phyloP scores from a whole-genome alignment of 2,797 vertebrate genomes.

The Psittacula echo region DNA sequence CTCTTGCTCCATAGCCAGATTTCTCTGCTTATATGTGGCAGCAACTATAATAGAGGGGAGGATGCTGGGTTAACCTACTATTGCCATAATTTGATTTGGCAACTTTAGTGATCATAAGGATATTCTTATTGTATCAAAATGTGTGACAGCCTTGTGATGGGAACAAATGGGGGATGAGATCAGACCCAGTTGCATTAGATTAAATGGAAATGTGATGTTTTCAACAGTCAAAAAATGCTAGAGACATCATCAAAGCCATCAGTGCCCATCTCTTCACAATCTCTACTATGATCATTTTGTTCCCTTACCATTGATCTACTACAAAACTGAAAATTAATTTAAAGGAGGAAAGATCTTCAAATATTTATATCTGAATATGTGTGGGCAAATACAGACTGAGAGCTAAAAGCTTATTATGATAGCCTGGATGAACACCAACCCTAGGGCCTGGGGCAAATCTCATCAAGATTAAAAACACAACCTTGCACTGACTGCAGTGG shows the following conservation, averaged over 20 bases:
- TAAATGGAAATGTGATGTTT: constrained; percentile 50
- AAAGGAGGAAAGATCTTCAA: constrained; percentile 39
- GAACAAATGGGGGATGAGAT: constrained; percentile 1
- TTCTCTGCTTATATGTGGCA: neutral
- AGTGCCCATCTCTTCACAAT: constrained; percentile 43
- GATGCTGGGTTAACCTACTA: neutral
- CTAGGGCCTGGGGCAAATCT: neutral
- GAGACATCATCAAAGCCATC: constrained; percentile 55
- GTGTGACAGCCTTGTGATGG: constrained; percentile 6
- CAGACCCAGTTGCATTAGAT: neutral
- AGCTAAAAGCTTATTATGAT: neutral
- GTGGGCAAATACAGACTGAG: neutral
- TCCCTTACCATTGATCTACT: constrained; percentile 51
- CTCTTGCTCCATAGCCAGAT: neutral
- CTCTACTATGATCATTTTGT: constrained; percentile 46
- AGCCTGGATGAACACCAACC: neutral
- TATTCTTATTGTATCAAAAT: constrained; percentile 10
- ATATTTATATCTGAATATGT: constrained; percentile 29
- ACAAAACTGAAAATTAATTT: constrained; percentile 46
- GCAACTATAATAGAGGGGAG: neutral
- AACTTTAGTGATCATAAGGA: constrained; percentile 2
- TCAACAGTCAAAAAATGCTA: constrained; percentile 24
- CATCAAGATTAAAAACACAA: neutral
- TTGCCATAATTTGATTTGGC: neutral
- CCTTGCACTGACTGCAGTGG: neutral